Conservation (phyloP, 2,888 invertebrate genomes). For the Campaea margaritaria region DNA sequence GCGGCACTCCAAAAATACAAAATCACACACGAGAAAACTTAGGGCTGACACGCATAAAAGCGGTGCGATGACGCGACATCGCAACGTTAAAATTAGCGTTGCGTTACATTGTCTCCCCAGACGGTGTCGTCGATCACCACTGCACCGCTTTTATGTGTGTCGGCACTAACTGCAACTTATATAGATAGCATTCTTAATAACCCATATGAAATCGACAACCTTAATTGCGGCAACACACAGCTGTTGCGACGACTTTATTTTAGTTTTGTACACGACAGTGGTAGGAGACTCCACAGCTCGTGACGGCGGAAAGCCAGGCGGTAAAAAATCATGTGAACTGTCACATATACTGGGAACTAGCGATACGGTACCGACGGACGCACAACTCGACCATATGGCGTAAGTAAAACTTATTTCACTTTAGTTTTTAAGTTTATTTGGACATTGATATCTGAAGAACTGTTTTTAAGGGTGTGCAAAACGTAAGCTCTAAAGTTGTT, state of each 20-base stretch:
- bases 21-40: too few species aligned
- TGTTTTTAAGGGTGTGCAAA: background rate
- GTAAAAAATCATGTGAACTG: constrained; percentile 90
- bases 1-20: too few species aligned
- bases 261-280: constrained; percentile 70
- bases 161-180: too few species aligned
- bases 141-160: too few species aligned
- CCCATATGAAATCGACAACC: background rate
- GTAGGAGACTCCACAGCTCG: constrained; percentile 93
- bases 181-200: too few species aligned
- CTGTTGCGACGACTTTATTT: constrained; percentile 18
- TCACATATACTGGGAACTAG: constrained; percentile 96
- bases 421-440: constrained; percentile 15
- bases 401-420: constrained; percentile 57
- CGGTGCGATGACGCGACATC: too few species aligned
- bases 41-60: too few species aligned
- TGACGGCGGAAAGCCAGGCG: constrained; percentile 86
- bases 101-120: too few species aligned
- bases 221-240: background rate
- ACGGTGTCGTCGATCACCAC: too few species aligned
- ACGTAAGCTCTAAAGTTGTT: too few species aligned
- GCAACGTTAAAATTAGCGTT: too few species aligned
- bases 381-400: constrained; percentile 90
- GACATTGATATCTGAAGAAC: constrained; percentile 7
- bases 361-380: constrained; percentile 90